phyloP scores from a whole-genome alignment of 1,140 invertebrate species.

The Camponotus pennsylvanicus region DNA sequence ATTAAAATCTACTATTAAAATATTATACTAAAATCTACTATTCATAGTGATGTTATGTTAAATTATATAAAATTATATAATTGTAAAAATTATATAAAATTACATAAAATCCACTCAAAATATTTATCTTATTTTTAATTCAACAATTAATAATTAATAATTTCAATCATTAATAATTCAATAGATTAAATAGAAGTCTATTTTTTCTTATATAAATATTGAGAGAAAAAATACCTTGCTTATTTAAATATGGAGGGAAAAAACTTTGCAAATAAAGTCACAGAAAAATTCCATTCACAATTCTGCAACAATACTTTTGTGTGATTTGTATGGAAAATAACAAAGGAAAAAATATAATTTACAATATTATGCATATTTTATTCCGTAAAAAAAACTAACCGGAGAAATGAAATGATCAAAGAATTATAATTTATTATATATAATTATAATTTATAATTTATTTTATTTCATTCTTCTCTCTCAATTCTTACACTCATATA shows the following conservation, averaged over 20 bases:
- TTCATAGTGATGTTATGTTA: too few relatives aligned
- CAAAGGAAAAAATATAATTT: not conserved
- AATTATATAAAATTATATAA: too few relatives aligned
- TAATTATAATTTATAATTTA: too few relatives aligned
- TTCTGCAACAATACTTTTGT: not conserved
- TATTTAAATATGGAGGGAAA: not conserved
- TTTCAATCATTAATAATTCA: not conserved
- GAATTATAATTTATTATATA: not conserved
- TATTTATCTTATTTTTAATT: not conserved
- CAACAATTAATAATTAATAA: not conserved
- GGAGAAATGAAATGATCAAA: too few relatives aligned
- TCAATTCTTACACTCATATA: not conserved
- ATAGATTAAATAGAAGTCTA: not conserved
- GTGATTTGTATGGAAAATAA: not conserved
- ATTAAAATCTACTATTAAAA: not conserved
- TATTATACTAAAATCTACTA: too few relatives aligned
- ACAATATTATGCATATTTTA: not conserved
- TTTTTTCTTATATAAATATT: not conserved
- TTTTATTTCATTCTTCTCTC: not conserved
- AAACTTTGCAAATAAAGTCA: not conserved
- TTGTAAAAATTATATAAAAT: too few relatives aligned
- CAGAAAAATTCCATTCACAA: not conserved
- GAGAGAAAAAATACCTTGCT: not conserved
- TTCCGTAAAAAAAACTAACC: not conserved
- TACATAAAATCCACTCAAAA: not conserved